Evolutionary conservation across 2,888 invertebrate species (phyloP).

Genomic region (Cheilosia urbana): DNA sequence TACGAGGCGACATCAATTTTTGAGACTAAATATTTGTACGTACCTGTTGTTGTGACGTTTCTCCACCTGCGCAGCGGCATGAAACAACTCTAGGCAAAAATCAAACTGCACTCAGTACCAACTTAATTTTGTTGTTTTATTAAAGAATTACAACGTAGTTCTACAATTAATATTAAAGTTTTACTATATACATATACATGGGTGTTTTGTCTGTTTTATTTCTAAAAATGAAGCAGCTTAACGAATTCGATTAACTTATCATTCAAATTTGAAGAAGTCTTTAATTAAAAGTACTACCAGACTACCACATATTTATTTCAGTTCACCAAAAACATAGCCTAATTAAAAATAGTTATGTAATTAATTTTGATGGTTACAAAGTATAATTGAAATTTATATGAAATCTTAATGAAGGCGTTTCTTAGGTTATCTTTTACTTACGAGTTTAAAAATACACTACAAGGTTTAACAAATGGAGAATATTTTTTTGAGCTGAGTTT

Average conservation of each 20-base stretch:
- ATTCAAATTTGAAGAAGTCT: background rate
- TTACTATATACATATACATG: conserved; percentile 28
- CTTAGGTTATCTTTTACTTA: conserved; percentile 30
- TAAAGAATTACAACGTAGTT: conserved; percentile 48
- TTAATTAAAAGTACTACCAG: background rate
- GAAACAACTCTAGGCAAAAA: background rate
- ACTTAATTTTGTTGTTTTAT: conserved; percentile 43
- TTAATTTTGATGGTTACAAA: conserved; percentile 6
- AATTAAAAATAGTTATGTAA: background rate
- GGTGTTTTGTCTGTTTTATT: background rate
- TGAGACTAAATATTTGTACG: too few relatives aligned
- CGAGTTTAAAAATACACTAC: conserved; percentile 11
- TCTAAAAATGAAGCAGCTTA: too few relatives aligned
- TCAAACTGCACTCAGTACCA: background rate
- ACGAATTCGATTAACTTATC: too few relatives aligned
- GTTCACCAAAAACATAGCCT: background rate
- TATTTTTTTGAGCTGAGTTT: conserved; percentile 57
- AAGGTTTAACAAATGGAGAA: conserved; percentile 34
- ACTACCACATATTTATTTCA: too few relatives aligned
- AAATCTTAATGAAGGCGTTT: conserved; percentile 20
- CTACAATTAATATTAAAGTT: conserved; percentile 31
- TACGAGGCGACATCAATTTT: too few relatives aligned
- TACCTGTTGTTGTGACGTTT: too few relatives aligned
- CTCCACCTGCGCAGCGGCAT: too few relatives aligned
- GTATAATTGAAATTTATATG: conserved; percentile 18